Evolutionary conservation across 2,888 invertebrate species (phyloP), one percentile per base, ranked within the genome.

Genomic region (Homarus gammarus): DNA sequence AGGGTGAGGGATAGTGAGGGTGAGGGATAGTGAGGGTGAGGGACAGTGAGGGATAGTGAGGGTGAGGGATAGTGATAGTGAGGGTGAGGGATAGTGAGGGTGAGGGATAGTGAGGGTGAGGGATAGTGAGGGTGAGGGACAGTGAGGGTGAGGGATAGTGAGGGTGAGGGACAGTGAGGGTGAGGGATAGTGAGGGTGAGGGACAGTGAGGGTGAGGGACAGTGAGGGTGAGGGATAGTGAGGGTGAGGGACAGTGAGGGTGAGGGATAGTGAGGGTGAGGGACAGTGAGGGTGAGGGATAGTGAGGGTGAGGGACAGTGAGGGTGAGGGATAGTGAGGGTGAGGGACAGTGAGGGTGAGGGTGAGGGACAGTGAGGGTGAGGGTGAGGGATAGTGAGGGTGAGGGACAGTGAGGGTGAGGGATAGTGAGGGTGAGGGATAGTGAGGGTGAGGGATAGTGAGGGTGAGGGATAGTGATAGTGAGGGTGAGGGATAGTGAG

Each of bases 361-460:
- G 49, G 77, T 77, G 77, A 3, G 44, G 49, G 73, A 51, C 31
- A 31, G 77, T 78, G n/a, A n/a, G 33, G n/a, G n/a, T n/a, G n/a
- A n/a, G n/a, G n/a, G n/a, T n/a, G n/a, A n/a, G n/a, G n/a, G n/a
- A n/a, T n/a, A n/a, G n/a, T 40, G 44, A 36, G 6, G 64, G 44
- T 38, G 38, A n/a, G n/a, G n/a, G n/a, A n/a, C n/a, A n/a, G n/a
- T n/a, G n/a, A n/a, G n/a, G n/a, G n/a, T n/a, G n/a, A n/a, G n/a
- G n/a, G n/a, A n/a, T n/a, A n/a, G n/a, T n/a, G n/a, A n/a, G n/a
- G n/a, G n/a, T n/a, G n/a, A n/a, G n/a, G n/a, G n/a, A n/a, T n/a
- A n/a, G n/a, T n/a, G n/a, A n/a, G n/a, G n/a, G n/a, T n/a, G n/a
- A 75, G n/a, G 3, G 51, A 1, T 40, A 49, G 44, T 10, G 77